Conservation (phyloP, 2,888 invertebrate genomes). For the Lepidocyrtinus sp. region DNA sequence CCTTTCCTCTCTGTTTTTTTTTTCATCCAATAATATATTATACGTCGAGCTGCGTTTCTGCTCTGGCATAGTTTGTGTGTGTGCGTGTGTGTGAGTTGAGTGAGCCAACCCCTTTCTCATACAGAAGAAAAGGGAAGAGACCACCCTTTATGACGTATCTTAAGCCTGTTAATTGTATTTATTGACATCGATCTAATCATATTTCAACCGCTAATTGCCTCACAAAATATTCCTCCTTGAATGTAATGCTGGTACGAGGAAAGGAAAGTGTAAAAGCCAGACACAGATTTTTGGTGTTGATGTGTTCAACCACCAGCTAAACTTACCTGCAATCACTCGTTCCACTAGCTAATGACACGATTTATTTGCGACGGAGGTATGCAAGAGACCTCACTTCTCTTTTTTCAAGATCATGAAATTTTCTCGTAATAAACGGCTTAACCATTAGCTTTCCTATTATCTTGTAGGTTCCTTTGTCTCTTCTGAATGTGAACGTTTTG, state of each 20-base stretch:
- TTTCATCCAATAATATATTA: conserved; percentile 27
- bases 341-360: conserved; percentile 24
- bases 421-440: background rate
- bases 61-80: conserved; percentile 24
- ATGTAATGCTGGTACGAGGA: background rate
- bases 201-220: conserved; percentile 69
- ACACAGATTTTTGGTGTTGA: too few relatives aligned
- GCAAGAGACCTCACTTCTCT: background rate
- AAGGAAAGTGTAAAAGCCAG: conserved; percentile 12
- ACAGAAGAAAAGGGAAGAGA: conserved; percentile 39
- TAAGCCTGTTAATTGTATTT: conserved; percentile 64
- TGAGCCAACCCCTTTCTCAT: conserved; percentile 61
- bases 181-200: conserved; percentile 69
- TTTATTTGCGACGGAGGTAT: conserved; percentile 41
- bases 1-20: background rate
- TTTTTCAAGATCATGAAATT: background rate
- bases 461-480: background rate
- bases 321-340: conserved; percentile 7
- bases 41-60: conserved; percentile 24
- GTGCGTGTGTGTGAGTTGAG: conserved; percentile 46
- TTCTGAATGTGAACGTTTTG: too few relatives aligned
- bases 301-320: too few relatives aligned
- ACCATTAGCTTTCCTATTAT: conserved; percentile 23
- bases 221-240: conserved; percentile 39
- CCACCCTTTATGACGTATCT: conserved; percentile 65